phyloP scores from a whole-genome alignment of 2,888 invertebrate species.

The Halictus ligatus region DNA sequence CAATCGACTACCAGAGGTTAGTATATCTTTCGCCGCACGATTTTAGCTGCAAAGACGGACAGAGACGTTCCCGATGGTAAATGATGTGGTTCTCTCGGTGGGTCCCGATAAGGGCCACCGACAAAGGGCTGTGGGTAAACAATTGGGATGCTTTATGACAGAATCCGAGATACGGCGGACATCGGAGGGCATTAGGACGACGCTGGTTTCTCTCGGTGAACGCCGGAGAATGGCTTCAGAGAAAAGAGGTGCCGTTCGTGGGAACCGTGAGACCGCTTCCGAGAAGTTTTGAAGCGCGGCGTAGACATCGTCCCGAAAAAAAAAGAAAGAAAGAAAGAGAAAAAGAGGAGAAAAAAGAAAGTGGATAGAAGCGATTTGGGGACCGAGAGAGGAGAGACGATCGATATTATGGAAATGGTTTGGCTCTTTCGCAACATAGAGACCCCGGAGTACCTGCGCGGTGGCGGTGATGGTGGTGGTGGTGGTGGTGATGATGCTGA shows the following conservation, averaged over 20 bases:
- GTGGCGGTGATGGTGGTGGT: neutral
- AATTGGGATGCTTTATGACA: constrained; percentile 10
- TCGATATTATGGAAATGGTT: constrained; percentile 73
- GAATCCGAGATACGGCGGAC: constrained; percentile 24
- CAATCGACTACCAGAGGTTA: neutral
- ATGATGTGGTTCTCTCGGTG: neutral
- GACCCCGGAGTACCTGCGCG: constrained; percentile 3
- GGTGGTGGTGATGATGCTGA: constrained; percentile 7
- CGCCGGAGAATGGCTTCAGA: constrained; percentile 72
- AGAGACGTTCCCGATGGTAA: neutral
- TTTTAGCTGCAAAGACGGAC: constrained; percentile 1
- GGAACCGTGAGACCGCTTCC: constrained; percentile 79
- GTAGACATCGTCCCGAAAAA: constrained; percentile 63
- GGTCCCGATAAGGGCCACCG: neutral
- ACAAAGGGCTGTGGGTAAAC: neutral
- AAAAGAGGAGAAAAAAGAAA: constrained; percentile 51
- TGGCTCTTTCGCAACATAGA: constrained; percentile 68
- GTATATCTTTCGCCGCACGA: neutral
- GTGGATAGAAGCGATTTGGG: constrained; percentile 41
- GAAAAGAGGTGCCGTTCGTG: constrained; percentile 80
- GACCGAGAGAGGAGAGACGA: constrained; percentile 29
- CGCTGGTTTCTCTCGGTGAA: constrained; percentile 61
- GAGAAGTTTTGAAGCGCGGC: constrained; percentile 72
- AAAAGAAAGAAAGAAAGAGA: too few relatives aligned
- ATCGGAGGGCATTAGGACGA: constrained; percentile 41